A percentile compares a stretch with the other conserved stretches of the same genome.
These are phyloP conservation scores for Merodon equestris DNA, from an alignment of 2,888 invertebrate genomes.

Conservation along the genomic window DNA sequence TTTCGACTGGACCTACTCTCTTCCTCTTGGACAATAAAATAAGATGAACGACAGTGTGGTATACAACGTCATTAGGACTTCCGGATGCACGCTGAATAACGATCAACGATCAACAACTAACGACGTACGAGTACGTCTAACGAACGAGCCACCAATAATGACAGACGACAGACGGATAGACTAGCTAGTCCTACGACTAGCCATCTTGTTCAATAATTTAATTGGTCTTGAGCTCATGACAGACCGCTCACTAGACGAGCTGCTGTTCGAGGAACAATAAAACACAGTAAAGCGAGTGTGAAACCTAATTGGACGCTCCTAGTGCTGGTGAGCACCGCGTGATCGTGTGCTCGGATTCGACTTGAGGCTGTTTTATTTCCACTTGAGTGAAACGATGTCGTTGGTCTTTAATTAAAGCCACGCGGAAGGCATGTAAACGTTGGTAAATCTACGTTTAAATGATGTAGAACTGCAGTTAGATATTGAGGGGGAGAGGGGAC, in stretches of 20 bases:
- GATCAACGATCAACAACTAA: too few species aligned
- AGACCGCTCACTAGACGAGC: constrained; percentile 46
- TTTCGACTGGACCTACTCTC: too few species aligned
- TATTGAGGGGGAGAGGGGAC: too few species aligned
- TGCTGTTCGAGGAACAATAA: constrained; percentile 36
- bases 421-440: constrained; percentile 34
- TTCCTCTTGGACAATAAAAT: too few species aligned
- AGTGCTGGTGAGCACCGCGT: constrained; percentile 27
- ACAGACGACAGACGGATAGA: constrained; percentile 38
- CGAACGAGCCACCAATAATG: constrained; percentile 15
- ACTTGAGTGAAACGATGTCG: constrained; percentile 8
- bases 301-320: constrained; percentile 58
- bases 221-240: constrained; percentile 56
- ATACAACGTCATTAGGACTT: too few species aligned
- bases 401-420: constrained; percentile 47
- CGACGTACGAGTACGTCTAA: too few species aligned
- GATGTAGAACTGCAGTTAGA: not conserved
- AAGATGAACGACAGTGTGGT: too few species aligned
- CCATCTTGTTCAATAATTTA: constrained; percentile 42
- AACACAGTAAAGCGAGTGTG: constrained; percentile 59
- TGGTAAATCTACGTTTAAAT: constrained; percentile 16
- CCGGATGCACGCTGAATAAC: too few species aligned
- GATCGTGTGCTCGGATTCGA: constrained; percentile 9
- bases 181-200: constrained; percentile 2
- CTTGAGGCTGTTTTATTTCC: constrained; percentile 14